Percentiles rank a stretch among this genome's conserved stretches.
Conservation (phyloP, 2,797 vertebrate genomes). For the Syndactyla subalaris region DNA sequence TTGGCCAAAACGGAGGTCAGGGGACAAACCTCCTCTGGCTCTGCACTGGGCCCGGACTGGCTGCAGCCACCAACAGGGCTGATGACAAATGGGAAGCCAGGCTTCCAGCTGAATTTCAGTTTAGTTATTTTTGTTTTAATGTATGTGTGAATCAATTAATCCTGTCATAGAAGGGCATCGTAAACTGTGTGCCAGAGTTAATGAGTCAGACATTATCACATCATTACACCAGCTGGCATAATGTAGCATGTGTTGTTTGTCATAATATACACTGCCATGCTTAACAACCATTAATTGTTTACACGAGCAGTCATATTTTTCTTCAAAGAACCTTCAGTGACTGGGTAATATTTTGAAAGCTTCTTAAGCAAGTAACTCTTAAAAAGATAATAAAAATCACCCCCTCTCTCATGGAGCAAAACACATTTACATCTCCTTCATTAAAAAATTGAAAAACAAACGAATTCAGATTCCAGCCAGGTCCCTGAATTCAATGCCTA, state of each 20-base stretch:
- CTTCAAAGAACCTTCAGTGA: constrained; percentile 83
- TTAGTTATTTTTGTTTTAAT: constrained; percentile 98
- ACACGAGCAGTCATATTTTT: constrained; percentile 86
- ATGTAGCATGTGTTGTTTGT: constrained; percentile 98
- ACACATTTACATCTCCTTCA: background rate
- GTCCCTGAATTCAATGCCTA: background rate
- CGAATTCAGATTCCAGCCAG: background rate
- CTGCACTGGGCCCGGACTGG: background rate
- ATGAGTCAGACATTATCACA: constrained; percentile 98
- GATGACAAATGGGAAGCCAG: constrained; percentile 86
- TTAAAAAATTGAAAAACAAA: background rate
- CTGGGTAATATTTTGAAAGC: constrained; percentile 81
- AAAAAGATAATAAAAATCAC: constrained; percentile 42
- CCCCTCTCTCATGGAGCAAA: background rate
- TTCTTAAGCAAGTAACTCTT: constrained; percentile 71
- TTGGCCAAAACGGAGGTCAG: constrained; percentile 22
- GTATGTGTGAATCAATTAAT: constrained; percentile 99
- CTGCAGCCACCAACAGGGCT: constrained; percentile 77
- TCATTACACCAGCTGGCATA: constrained; percentile 98
- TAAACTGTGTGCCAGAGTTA: constrained; percentile 98
- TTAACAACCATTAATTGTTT: constrained; percentile 95
- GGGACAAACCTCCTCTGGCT: background rate
- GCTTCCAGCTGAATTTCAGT: constrained; percentile 90
- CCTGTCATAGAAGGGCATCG: constrained; percentile 93
- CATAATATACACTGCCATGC: constrained; percentile 95